Evolutionary conservation across 2,888 invertebrate genomes (phyloP), one percentile per base, ranked within the genome.

Genomic region (Phaedon cochleariae): DNA sequence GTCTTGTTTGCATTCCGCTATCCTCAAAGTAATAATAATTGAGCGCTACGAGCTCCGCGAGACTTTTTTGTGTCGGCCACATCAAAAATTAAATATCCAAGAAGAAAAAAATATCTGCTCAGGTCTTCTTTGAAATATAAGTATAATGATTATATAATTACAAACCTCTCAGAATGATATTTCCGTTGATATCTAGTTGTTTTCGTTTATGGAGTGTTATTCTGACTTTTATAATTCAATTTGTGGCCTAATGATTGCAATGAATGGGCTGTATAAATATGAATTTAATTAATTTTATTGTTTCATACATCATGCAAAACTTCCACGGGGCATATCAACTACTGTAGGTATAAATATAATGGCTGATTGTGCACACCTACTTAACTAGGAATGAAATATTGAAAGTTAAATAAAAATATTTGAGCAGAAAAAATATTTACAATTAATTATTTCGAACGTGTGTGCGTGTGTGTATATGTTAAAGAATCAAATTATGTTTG

Each of bases 391-490:
- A 62, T 67, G 60, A 57, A 64, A 64, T 62, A 67, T 62, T 64
- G 62, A 48, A 64, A 57, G 65, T 65, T 65, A 62, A 69, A 69
- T 62, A 62, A 65, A 65, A 67, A 69, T 69, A 62, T 69, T 69
- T 69, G 69, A 60, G 64, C 26, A 52, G 59, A 62, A 69, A 69
- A 67, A 69, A 69, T 67, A 69, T 67, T 69, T 67, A 63, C 69
- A 67, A 65, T 59, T 64, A 62, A 62, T 66, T 48, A 60, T 45
- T 60, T 34, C 10, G 9, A 10, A 34, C 31, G 9, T 5, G 10
- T 34, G 31, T 53, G 37, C 26, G 37, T 49, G 54, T 45, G 52
- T 57, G 49, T 46, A 62, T 59, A 45, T 63, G 48, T 57, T 57
- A 62, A 65, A 52, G 62, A 68, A 62, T 65, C 62, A 65, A 65